Conservation (phyloP, 2,113 vertebrate genomes). For the Ceyx melanurus region DNA sequence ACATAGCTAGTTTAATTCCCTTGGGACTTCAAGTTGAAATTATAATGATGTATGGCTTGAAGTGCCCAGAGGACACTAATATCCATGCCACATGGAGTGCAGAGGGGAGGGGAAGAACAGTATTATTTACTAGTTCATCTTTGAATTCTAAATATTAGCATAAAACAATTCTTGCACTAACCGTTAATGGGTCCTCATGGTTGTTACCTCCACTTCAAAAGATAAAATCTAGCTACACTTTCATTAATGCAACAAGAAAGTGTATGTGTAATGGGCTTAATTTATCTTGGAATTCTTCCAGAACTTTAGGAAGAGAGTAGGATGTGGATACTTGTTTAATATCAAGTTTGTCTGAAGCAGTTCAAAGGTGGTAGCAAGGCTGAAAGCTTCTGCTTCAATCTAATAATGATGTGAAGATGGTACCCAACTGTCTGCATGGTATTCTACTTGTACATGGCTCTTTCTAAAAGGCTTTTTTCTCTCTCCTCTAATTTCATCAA, state of each 20-base stretch:
- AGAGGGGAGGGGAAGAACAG: conserved; percentile 14
- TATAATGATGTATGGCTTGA: conserved; percentile 77
- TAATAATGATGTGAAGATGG: neutral
- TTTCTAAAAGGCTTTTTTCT: neutral
- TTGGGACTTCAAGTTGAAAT: conserved; percentile 84
- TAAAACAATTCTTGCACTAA: conserved; percentile 30
- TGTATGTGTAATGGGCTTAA: conserved; percentile 27
- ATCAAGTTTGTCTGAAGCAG: conserved; percentile 21
- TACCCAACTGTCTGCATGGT: neutral
- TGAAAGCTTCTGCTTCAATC: neutral
- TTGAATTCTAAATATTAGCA: conserved; percentile 60
- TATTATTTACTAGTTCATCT: conserved; percentile 60
- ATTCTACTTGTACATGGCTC: neutral
- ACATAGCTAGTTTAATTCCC: conserved; percentile 83
- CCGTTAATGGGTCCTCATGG: conserved; percentile 25
- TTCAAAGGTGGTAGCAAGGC: conserved; percentile 28
- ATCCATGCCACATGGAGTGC: neutral
- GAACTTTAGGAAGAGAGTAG: neutral
- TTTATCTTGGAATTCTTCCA: conserved; percentile 57
- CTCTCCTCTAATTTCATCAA: neutral
- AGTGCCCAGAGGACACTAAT: conserved; percentile 59
- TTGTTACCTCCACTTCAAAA: conserved; percentile 42
- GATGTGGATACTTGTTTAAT: neutral
- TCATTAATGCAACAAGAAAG: conserved; percentile 44
- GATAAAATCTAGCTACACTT: conserved; percentile 25